Base-by-base conservation (phyloP, 2,113 vertebrate genomes). In the Xyliphius kryptos region DNA sequence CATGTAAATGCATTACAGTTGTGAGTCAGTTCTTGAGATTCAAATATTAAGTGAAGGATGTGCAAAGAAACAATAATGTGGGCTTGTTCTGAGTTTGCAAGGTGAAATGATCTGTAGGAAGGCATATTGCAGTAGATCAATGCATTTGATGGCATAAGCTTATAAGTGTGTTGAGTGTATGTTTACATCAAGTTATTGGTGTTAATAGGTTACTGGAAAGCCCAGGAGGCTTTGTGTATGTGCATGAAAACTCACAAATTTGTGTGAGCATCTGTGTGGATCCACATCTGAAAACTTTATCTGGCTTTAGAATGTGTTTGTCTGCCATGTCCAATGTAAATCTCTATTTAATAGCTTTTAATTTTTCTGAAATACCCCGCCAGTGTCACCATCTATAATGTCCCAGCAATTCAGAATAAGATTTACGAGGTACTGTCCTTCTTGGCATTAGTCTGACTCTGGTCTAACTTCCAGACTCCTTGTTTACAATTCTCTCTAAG, bases 151-250 rank as follows among this genome's bases (percentile, higher is more conserved):
- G 17, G 17, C 50, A 53, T 54, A 19, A 37, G 3, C 38, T n/a
- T n/a, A 3, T 14, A 19, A 49, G 52, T 36, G 40, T 50, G 17
- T 9, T 50, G n/a, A 46, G 15, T 43, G 16, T 36, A 63, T 50
- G 22, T 48, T 73, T 10, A 56, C 68, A 70, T 60, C 38, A 60
- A 56, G 46, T 73, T 65, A 65, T 61, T 48, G 41, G 61, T 73
- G 66, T 68, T 61, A 68, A 73, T 61, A 56, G 17, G 46, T 38
- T 68, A 59, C 12, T 51, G 14, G 8, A 11, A 60, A 51, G 19
- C 46, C 43, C 3, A 14, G 13, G 54, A 9, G 40, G 19, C 14
- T 4, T 16, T 61, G 52, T 69, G 19, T 26, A 5, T 8, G 3
- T 55, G 43, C 54, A 17, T 56, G 36, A 15, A 55, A 4, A 32